These are phyloP conservation scores for Zygogramma bicolorata DNA, from an alignment of 2,888 invertebrate genomes.

Conservation along the genomic window DNA sequence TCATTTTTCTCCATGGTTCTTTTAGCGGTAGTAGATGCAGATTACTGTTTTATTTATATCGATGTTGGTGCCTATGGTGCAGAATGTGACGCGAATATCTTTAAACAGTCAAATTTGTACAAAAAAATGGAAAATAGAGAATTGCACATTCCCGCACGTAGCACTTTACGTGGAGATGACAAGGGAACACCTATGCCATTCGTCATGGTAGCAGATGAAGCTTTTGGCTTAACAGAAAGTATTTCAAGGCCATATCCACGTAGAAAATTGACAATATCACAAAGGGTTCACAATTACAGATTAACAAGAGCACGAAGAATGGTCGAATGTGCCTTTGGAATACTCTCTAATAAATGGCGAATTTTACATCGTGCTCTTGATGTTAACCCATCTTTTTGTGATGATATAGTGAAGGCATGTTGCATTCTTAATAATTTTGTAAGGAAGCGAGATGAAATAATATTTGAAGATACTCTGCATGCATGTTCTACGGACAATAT, in stretches of 20 bases:
- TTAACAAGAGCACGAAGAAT: neutral
- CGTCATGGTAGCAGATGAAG: slow-evolving; percentile 9
- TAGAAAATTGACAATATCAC: neutral
- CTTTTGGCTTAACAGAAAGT: slow-evolving; percentile 2
- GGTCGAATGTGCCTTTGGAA: neutral
- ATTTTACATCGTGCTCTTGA: slow-evolving; percentile 14
- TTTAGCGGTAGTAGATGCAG: neutral
- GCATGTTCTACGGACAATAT: neutral
- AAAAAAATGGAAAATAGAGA: neutral
- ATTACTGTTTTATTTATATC: neutral
- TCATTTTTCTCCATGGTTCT: neutral
- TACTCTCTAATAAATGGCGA: slow-evolving; percentile 12
- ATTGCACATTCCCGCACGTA: neutral
- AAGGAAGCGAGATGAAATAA: neutral
- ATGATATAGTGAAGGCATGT: slow-evolving; percentile 1
- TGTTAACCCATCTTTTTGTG: neutral
- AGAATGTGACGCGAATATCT: neutral
- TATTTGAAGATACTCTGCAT: neutral
- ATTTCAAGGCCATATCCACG: slow-evolving; percentile 11
- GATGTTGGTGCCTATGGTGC: neutral
- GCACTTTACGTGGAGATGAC: neutral
- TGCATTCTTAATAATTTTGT: slow-evolving; percentile 14
- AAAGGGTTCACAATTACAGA: neutral
- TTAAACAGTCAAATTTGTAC: neutral
- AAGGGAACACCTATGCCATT: neutral